Base-by-base conservation (phyloP, 2,113 vertebrate genomes). In the Nothoprocta perdicaria region DNA sequence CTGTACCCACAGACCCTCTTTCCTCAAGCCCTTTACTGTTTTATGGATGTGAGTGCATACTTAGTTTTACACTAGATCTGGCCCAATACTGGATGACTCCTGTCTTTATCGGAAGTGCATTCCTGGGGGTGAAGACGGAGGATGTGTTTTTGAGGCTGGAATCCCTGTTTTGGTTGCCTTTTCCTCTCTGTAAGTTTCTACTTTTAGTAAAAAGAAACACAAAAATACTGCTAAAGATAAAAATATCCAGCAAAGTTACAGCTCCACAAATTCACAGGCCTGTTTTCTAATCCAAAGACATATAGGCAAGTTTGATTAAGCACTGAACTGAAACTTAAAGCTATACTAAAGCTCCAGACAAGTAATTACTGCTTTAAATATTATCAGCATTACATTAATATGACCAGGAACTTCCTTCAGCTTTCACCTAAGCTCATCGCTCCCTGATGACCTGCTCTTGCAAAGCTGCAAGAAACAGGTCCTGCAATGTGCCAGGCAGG, bases 291-390 rank as follows among this genome's bases (percentile, higher is more conserved):
- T 43, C 17, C 35, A 58, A 85, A 89, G n/a, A 76, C 2, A 1
- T 77, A 45, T 80, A 77, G 9, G 26, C 7, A 86, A 75, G 15
- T 87, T 79, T 61, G 46, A 68, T 40, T 76, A 68, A 68, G 18
- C 48, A 73, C 67, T 77, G 67, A 94, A 79, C 80, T 21, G 13
- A 22, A 87, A 65, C 12, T 41, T 48, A 35, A 66, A 88, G 35
- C 14, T 53, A 40, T n/a, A 10, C 12, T 67, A 63, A 80, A 90
- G 16, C 12, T 50, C 21, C 45, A 7, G 46, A 46, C 61, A 80
- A 92, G 46, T 16, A 23, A 24, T 80, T 35, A 53, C n/a, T 4
- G 18, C 14, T 73, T 58, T 22, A 45, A 60, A 3, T 40, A 53
- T 17, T 23, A 14, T 13, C n/a, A 40, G 9, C 31, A 43, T 23